Evolutionary conservation across 2,113 vertebrate species (phyloP).

Genomic region (Anarhynchus alexandrinus): DNA sequence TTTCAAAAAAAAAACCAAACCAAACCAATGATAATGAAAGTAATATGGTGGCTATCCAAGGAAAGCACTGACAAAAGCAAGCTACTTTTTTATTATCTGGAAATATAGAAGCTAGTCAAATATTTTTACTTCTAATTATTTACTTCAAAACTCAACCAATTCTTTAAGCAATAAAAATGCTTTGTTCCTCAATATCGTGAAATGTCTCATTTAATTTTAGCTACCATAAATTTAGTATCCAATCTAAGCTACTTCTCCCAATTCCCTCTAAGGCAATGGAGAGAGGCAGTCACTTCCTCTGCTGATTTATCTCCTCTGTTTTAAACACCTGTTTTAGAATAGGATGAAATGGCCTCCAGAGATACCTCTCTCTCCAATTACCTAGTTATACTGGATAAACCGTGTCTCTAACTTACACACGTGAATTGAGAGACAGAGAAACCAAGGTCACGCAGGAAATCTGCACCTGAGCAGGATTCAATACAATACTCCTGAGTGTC

Average conservation of each 20-base stretch:
- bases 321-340: not conserved
- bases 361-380: not conserved
- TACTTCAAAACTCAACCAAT: not conserved
- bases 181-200: not conserved
- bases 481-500: not conserved
- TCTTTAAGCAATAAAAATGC: not conserved
- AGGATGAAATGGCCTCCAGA: not conserved
- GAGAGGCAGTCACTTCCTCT: not conserved
- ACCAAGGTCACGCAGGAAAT: not conserved
- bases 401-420: not conserved
- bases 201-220: not conserved
- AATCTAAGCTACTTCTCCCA: not conserved
- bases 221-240: not conserved
- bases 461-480: not conserved
- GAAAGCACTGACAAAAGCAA: not conserved
- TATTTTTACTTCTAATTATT: not conserved
- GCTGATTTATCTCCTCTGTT: not conserved
- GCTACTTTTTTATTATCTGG: not conserved
- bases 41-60: not conserved
- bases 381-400: not conserved
- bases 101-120: not conserved
- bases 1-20: not conserved
- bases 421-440: not conserved
- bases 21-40: not conserved
- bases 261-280: not conserved